Conservation (phyloP, 2,797 vertebrate species). For the Girardinus metallicus region DNA sequence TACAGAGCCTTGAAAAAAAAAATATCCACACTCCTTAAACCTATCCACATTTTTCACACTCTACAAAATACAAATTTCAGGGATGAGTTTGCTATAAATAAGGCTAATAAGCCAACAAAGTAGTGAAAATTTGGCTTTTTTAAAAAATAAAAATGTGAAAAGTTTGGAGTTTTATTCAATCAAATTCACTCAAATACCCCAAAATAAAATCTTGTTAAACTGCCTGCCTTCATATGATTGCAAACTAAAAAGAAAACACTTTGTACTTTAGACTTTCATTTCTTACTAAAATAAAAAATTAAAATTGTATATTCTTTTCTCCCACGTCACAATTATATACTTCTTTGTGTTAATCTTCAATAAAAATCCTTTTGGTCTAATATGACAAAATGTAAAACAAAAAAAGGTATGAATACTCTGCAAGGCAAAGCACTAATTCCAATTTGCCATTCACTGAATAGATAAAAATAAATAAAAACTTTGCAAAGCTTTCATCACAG, state of each 20-base stretch:
- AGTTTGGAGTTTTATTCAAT: background rate
- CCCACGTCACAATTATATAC: background rate
- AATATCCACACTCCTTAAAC: background rate
- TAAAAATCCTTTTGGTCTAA: background rate
- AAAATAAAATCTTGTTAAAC: background rate
- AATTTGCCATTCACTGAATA: background rate
- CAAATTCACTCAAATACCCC: background rate
- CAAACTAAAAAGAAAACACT: background rate
- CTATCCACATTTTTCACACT: background rate
- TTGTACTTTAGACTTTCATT: background rate
- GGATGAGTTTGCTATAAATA: background rate
- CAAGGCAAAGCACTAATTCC: background rate
- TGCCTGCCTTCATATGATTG: background rate
- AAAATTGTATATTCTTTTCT: background rate
- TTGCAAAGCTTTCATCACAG: background rate
- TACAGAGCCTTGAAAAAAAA: background rate
- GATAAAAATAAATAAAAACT: background rate
- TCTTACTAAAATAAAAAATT: background rate
- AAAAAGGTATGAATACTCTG: background rate
- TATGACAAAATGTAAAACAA: background rate
- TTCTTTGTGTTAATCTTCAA: background rate
- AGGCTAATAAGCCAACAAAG: background rate
- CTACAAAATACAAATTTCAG: background rate
- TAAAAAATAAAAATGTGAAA: background rate
- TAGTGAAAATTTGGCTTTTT: background rate